Percentiles rank a stretch among this genome's conserved stretches.
Evolutionary conservation across 2,113 vertebrate species (phyloP).

Genomic region (Corydoras sp.): DNA sequence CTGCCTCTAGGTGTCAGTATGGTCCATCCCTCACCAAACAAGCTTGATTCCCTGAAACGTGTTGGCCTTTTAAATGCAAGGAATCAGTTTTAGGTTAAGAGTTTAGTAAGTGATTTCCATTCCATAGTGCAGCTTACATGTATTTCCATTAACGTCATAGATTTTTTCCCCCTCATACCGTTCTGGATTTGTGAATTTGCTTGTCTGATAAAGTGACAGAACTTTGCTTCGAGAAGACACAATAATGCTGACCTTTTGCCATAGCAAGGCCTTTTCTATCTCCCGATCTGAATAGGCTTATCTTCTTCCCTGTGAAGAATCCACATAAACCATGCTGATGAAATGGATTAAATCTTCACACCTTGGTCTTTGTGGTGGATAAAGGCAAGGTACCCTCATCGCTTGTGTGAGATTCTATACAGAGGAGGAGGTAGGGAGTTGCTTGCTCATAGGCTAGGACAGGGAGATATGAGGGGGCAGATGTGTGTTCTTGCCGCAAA

Average conservation of each 20-base stretch:
- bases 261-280: conserved; percentile 3
- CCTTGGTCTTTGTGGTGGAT: conserved; percentile 11
- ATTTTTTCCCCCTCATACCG: background rate
- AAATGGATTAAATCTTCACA: conserved; percentile 27
- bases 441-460: background rate
- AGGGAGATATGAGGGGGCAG: conserved; percentile 33
- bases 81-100: background rate
- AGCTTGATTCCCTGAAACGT: background rate
- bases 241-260: conserved; percentile 30
- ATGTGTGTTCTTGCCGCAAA: conserved; percentile 41
- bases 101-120: no score
- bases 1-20: conserved; percentile 42
- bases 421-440: background rate
- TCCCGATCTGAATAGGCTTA: conserved; percentile 27
- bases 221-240: background rate
- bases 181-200: conserved; percentile 4
- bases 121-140: no score
- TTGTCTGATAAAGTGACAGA: conserved; percentile 11
- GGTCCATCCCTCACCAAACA: conserved; percentile 16
- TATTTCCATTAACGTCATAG: no score
- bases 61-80: conserved; percentile 15
- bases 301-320: conserved; percentile 17
- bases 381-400: conserved; percentile 25
- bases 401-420: conserved; percentile 11
- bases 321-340: conserved; percentile 6